phyloP scores from a whole-genome alignment of 2,797 vertebrate species.

The Lemur catta region DNA sequence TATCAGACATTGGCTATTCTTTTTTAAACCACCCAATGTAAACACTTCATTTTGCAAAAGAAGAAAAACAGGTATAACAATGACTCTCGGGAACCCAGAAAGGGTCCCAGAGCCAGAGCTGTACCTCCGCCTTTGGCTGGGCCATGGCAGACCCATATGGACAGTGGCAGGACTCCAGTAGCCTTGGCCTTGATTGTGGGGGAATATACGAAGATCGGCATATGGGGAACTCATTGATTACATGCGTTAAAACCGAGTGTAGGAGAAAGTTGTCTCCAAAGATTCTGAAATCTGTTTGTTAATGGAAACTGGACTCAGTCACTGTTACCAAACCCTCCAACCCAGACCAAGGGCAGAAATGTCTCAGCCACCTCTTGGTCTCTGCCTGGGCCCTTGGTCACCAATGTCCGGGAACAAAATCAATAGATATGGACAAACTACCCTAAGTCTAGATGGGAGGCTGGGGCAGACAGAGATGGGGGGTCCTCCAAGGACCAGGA shows the following conservation, averaged over 20 bases:
- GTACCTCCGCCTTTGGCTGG: not conserved
- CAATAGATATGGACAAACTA: not conserved
- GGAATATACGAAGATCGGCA: not conserved
- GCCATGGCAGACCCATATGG: accelerated
- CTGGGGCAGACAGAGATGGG: not conserved
- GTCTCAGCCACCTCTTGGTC: not conserved
- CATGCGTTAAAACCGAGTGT: not conserved
- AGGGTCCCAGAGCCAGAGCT: not conserved
- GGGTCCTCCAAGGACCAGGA: not conserved
- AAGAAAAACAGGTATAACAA: not conserved
- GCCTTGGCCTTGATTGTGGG: not conserved
- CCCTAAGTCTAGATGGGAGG: not conserved
- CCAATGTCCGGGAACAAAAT: not conserved
- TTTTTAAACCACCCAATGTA: not conserved
- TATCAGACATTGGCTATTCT: not conserved
- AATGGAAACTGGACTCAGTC: not conserved
- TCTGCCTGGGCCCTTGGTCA: not conserved
- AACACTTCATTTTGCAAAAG: slow-evolving; percentile 23
- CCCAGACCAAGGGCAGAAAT: not conserved
- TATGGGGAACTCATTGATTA: not conserved
- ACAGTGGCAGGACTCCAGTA: not conserved
- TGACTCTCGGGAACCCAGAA: not conserved
- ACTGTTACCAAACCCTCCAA: not conserved
- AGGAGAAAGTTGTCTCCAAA: not conserved
- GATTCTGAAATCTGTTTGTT: not conserved